Evolutionary conservation across 2,113 vertebrate species (phyloP), one percentile per base, ranked within the genome.

Genomic region (Danionella cerebrum): DNA sequence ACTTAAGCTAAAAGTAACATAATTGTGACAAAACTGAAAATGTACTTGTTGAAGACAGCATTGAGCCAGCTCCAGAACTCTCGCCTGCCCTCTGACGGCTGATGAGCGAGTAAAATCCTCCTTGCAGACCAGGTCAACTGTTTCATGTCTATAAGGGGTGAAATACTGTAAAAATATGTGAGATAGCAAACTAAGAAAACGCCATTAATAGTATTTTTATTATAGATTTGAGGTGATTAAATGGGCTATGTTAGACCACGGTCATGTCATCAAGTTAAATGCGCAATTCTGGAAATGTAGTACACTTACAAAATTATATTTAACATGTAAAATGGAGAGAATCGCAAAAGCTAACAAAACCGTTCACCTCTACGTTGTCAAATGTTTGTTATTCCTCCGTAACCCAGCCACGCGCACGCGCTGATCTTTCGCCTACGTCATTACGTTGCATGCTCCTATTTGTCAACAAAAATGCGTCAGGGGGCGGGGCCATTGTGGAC

Each of bases 21-120:
- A 33, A 3, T 33, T 33, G 1, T 33, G 10, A 31, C 16, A 62
- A 19, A 33, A 9, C n/a, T n/a, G 11, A 21, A 19, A 35, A 38
- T 14, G 91, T 86, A 99, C 96, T 90, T 96, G 90, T 98, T 99
- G 81, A 98, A 98, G 25, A 98, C 91, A 0, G 94, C 84, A 41
- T 98, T 99, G 71, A 99, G 84, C 96, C 96, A 99, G 1, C 90
- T 89, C 96, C 96, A 99, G 84, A 99, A 94, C 48, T 29, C 64
- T 73, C 95, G 87, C 74, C 76, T 73, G 66, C 79, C 6, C 3
- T 55, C 65, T 29, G 70, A 69, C 35, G 70, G 36, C 12, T 33
- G 57, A 65, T 75, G 79, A 1, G 75, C 41, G 35, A 31, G 11
- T 68, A 36, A 18, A 0, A 73, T 59, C 2, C 60, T 76, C 47